Evolutionary conservation across 2,113 vertebrate genomes (phyloP), one percentile per base, ranked within the genome.

Genomic region (Malurus melanocephalus): DNA sequence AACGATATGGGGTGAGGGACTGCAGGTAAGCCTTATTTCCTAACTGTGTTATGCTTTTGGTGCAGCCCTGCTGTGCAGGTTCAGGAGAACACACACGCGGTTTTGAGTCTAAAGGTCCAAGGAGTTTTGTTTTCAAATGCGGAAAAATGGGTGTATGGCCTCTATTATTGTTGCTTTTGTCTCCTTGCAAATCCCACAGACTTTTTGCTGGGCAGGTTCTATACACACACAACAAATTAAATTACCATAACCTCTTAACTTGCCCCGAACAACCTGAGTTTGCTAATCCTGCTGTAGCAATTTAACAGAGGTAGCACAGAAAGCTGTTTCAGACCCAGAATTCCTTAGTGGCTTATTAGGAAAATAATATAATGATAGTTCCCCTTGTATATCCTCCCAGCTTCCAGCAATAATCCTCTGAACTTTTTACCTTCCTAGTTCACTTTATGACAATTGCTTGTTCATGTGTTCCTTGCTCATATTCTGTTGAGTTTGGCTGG

Each of bases 1-100:
- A 79, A 22, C 81, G 57, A 16, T 20, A 40, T 7, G 94, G 95
- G 4, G 83, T 92, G 28, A 92, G 80, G 88, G 96, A 89, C 92
- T 99, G 98, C 98, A 98, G 97, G 98, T 98, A 94, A 38, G 91
- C 6, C 11, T 43, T 48, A 2, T 74, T 90, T 92, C 21, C 67
- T 85, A 22, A 43, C 55, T 28, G 7, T 3, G 21, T 53, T 20
- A 52, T 49, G 30, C 24, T 77, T 71, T 82, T 48, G 59, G 10
- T 42, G 40, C 38, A 48, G 13, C 62, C 32, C 52, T 72, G 45
- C 66, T 78, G 0, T 38, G 49, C 38, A 48, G 32, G 76, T 80
- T 59, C 26, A 77, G 40, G 46, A 80, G 68, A 80, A 22, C 35
- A 55, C 40, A 33, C 2, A 0, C 3, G 0, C 53, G 19, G 5